These are phyloP conservation scores for Standfussiana lucernea DNA, from an alignment of 2,888 invertebrate genomes.

Conservation along the genomic window DNA sequence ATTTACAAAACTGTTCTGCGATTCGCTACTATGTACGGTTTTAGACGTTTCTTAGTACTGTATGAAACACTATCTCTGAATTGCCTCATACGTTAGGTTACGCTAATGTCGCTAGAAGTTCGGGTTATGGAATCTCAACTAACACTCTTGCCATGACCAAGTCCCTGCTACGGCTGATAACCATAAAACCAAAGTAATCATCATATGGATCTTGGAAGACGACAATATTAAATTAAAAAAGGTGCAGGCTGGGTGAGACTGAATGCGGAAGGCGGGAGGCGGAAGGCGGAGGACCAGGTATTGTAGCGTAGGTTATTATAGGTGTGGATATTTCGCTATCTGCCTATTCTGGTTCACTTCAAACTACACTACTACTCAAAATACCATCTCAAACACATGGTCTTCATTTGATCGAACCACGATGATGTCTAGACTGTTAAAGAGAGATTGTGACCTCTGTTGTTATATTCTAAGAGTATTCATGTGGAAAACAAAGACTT, in stretches of 20 bases:
- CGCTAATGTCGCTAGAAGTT: neutral
- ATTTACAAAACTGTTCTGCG: constrained; percentile 14
- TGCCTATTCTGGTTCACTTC: neutral
- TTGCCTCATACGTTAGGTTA: neutral
- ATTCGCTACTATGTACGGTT: constrained; percentile 11
- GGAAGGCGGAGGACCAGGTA: neutral
- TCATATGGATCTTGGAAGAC: neutral
- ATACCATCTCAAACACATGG: neutral
- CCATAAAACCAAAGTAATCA: neutral
- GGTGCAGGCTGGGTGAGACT: neutral
- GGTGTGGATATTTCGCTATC: neutral
- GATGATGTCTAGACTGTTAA: neutral
- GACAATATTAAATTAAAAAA: neutral
- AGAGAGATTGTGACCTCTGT: neutral
- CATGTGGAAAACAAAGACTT: neutral
- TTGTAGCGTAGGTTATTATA: neutral
- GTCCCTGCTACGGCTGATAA: neutral
- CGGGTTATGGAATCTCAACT: neutral
- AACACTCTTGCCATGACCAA: neutral
- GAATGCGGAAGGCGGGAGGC: neutral
- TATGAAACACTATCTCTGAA: neutral
- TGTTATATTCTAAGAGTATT: neutral
- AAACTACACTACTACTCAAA: neutral
- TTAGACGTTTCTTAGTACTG: neutral
- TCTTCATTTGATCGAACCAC: neutral